Evolutionary conservation across 2,113 vertebrate genomes (phyloP).

Genomic region (Heteronetta atricapilla): DNA sequence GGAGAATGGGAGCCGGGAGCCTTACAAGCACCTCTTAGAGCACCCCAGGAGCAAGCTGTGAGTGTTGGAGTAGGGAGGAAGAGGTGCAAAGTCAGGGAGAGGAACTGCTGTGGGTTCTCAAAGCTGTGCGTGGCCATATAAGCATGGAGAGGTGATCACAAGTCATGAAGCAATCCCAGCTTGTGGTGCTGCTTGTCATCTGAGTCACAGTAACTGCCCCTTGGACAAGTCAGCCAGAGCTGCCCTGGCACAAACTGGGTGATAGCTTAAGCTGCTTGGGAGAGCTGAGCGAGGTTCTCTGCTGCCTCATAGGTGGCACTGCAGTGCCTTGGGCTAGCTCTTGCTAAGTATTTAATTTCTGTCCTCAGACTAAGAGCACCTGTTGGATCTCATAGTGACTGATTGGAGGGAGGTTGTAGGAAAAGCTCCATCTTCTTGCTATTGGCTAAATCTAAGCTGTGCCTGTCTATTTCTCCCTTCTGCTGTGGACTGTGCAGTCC

Average conservation of each 20-base stretch:
- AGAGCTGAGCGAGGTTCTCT: not conserved
- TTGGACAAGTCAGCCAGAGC: not conserved
- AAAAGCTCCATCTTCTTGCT: not conserved
- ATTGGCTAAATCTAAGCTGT: not conserved
- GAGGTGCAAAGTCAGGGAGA: not conserved
- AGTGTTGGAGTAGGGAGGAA: not conserved
- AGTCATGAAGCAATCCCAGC: not conserved
- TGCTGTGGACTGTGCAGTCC: not conserved
- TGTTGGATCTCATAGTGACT: not conserved
- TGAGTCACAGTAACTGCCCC: not conserved
- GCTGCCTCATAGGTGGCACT: not conserved
- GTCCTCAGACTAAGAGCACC: not conserved
- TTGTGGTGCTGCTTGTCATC: rapidly evolving
- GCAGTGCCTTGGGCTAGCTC: not conserved
- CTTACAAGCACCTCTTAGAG: not conserved
- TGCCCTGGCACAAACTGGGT: rapidly evolving
- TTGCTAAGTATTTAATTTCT: not conserved
- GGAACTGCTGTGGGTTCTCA: not conserved
- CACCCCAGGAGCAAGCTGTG: not conserved
- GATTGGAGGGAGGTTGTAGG: not conserved
- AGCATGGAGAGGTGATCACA: not conserved
- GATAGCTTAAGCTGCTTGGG: not conserved
- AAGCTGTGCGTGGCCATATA: not conserved
- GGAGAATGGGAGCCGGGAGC: not conserved
- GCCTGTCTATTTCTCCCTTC: not conserved